Evolutionary conservation across 2,113 vertebrate genomes (phyloP).

Genomic region (Falco punctatus): DNA sequence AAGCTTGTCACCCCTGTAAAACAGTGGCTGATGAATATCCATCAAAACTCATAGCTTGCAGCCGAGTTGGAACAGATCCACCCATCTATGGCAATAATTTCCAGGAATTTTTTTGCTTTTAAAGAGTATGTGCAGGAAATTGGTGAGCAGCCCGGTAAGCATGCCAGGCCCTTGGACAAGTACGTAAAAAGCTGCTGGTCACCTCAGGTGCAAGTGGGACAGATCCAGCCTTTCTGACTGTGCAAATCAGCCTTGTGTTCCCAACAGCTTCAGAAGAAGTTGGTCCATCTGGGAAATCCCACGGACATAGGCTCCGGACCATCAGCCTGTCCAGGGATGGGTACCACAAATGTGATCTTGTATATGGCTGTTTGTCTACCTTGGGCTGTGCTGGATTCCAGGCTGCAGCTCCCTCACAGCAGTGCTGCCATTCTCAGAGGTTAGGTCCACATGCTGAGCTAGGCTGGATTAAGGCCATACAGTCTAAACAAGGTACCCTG

Average conservation of each 20-base stretch:
- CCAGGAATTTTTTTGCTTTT: not conserved
- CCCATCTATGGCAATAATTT: not conserved
- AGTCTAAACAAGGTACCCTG: not conserved
- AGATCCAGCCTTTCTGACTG: not conserved
- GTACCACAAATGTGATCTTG: not conserved
- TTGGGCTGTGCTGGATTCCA: not conserved
- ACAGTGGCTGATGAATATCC: not conserved
- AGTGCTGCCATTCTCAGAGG: not conserved
- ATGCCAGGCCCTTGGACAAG: not conserved
- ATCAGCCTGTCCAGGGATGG: not conserved
- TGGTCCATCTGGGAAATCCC: not conserved
- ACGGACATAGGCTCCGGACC: not conserved
- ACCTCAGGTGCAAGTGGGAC: not conserved
- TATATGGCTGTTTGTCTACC: not conserved
- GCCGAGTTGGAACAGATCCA: not conserved
- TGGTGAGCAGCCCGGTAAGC: not conserved
- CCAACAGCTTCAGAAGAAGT: not conserved
- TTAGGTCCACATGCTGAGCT: not conserved
- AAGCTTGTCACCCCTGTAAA: not conserved
- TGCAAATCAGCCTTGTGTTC: not conserved
- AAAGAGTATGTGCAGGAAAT: not conserved
- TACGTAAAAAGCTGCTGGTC: not conserved
- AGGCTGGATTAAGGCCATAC: not conserved
- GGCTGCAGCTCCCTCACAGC: not conserved
- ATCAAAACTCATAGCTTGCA: not conserved